These are phyloP conservation scores for Lates calcarifer DNA, from an alignment of 2,113 vertebrate species.

Conservation along the genomic window DNA sequence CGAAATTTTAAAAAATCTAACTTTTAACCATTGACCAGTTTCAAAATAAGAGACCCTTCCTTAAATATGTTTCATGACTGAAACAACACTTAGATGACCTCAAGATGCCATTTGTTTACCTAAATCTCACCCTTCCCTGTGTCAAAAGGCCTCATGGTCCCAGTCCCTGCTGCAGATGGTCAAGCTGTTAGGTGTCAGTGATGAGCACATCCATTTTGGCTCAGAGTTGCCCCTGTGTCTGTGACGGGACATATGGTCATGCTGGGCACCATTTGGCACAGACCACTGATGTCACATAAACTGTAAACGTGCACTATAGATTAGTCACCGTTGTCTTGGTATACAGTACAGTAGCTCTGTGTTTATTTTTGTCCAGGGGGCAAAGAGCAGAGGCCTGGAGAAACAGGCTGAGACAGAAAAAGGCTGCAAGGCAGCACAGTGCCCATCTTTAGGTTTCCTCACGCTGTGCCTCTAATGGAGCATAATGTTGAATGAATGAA, in stretches of 20 bases:
- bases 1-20: background rate
- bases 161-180: constrained; percentile 81
- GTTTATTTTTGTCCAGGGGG: constrained; percentile 63
- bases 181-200: constrained; percentile 79
- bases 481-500: constrained; percentile 12
- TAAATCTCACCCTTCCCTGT: constrained; percentile 50
- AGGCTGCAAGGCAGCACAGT: constrained; percentile 5
- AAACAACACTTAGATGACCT: constrained; percentile 19
- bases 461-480: constrained; percentile 37
- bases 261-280: constrained; percentile 81
- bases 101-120: constrained; percentile 47
- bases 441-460: constrained; percentile 33
- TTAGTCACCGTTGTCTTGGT: constrained; percentile 60
- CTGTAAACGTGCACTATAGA: constrained; percentile 72
- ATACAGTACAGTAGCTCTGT: constrained; percentile 63
- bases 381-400: constrained; percentile 56
- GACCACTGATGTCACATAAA: constrained; percentile 71
- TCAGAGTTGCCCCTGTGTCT: constrained; percentile 69
- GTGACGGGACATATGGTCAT: constrained; percentile 83
- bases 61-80: background rate
- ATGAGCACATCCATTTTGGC: constrained; percentile 80
- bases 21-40: background rate
- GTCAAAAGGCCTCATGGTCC: constrained; percentile 59
- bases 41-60: background rate
- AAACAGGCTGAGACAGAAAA: constrained; percentile 55